Percentiles rank a stretch among this genome's conserved stretches.
These are phyloP conservation scores for Agriotes lineatus DNA, from an alignment of 2,888 invertebrate species.

Conservation along the genomic window DNA sequence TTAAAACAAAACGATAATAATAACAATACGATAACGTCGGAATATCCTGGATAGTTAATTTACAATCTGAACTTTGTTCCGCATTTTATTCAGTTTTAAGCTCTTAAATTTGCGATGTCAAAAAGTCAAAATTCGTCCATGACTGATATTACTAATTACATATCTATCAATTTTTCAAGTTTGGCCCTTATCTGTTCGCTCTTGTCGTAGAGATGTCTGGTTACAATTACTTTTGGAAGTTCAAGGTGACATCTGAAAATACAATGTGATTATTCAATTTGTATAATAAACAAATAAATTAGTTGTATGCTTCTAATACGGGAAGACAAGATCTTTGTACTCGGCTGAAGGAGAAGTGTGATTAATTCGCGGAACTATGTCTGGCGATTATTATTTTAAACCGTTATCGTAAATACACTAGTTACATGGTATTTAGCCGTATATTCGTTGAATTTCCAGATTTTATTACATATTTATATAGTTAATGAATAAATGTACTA, in stretches of 20 bases:
- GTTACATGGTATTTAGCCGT: too few relatives aligned
- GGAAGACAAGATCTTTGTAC: constrained; percentile 15
- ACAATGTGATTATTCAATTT: constrained; percentile 22
- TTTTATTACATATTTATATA: too few relatives aligned
- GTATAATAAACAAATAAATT: constrained; percentile 31
- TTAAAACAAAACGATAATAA: neutral
- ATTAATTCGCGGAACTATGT: constrained; percentile 25
- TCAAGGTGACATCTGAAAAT: constrained; percentile 29
- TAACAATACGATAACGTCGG: neutral
- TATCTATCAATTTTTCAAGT: neutral
- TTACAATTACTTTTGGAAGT: constrained; percentile 20
- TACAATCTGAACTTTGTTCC: too few relatives aligned
- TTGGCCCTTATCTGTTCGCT: neutral
- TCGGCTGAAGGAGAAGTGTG: neutral
- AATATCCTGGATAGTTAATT: neutral
- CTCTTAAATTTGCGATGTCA: too few relatives aligned
- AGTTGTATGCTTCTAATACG: constrained; percentile 12
- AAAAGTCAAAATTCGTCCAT: neutral
- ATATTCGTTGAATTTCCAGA: too few relatives aligned
- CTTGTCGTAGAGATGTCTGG: constrained; percentile 9
- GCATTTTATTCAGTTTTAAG: neutral
- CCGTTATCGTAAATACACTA: neutral
- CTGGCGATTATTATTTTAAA: neutral
- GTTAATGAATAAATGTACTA: too few relatives aligned
- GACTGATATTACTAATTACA: neutral